These are phyloP conservation scores for Samia ricini DNA, from an alignment of 1,140 invertebrate genomes.

Conservation along the genomic window DNA sequence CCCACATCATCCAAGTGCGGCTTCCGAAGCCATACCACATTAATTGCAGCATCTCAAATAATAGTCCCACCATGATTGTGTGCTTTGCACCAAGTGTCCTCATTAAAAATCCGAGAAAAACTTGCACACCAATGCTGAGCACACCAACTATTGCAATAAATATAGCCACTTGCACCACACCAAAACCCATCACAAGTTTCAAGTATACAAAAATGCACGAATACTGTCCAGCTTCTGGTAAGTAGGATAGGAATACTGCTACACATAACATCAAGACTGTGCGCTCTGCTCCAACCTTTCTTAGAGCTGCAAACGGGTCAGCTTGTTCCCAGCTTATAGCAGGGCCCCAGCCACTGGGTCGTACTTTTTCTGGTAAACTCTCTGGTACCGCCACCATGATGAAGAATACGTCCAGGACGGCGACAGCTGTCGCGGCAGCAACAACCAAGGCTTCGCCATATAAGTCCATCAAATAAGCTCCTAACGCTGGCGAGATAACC, in stretches of 20 bases:
- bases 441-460: constrained; percentile 97
- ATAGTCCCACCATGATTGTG: constrained; percentile 97
- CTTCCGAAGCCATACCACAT: constrained; percentile 96
- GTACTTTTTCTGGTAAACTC: constrained; percentile 95
- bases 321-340: constrained; percentile 97
- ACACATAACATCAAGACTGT: constrained; percentile 98
- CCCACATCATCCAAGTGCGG: constrained; percentile 97
- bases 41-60: constrained; percentile 97
- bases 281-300: constrained; percentile 96
- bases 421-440: constrained; percentile 96
- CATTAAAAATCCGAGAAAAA: constrained; percentile 94
- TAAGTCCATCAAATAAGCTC: constrained; percentile 93
- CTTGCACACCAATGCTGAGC: constrained; percentile 96
- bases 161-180: constrained; percentile 95
- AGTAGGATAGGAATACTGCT: constrained; percentile 97
- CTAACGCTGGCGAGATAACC: constrained; percentile 97
- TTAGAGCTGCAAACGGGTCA: constrained; percentile 96
- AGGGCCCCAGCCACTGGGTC: constrained; percentile 87
- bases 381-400: constrained; percentile 99
- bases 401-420: constrained; percentile 97
- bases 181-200: constrained; percentile 98
- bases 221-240: constrained; percentile 99
- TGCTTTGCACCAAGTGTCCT: constrained; percentile 92
- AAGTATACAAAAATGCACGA: constrained; percentile 99
- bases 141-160: constrained; percentile 99